Conservation (phyloP, 2,113 vertebrate species). For the Eulemur macaco region DNA sequence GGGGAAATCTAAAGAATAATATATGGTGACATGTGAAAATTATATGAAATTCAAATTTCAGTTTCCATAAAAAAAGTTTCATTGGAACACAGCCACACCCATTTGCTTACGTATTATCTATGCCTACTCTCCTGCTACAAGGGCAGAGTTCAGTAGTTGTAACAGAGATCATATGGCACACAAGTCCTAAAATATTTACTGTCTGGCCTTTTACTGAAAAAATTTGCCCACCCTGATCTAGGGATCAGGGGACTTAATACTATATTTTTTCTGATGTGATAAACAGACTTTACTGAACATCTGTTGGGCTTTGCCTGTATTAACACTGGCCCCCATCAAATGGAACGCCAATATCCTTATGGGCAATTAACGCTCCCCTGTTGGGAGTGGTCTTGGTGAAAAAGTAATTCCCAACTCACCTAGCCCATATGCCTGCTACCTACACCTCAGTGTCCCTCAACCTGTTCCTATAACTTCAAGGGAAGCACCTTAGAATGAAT, state of each 20-base stretch:
- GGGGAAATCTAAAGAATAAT: neutral
- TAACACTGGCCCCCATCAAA: neutral
- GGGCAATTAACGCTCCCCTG: neutral
- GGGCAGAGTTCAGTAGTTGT: neutral
- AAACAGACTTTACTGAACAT: neutral
- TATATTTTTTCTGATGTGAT: neutral
- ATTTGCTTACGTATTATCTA: neutral
- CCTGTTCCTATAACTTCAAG: neutral
- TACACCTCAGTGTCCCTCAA: neutral
- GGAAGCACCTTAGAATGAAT: neutral
- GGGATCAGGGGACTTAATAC: neutral
- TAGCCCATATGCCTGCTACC: neutral
- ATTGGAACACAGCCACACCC: neutral
- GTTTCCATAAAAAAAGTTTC: neutral
- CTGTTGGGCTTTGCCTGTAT: neutral
- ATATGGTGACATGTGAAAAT: neutral
- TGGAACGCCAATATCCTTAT: neutral
- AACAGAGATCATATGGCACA: neutral
- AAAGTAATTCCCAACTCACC: neutral
- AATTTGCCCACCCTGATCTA: neutral
- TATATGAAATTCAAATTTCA: constrained; percentile 41
- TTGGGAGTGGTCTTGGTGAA: neutral
- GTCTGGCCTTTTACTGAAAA: neutral
- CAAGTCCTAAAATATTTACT: neutral
- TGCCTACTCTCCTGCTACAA: neutral